Percentiles rank a stretch among this genome's conserved stretches.
Conservation (phyloP, 1,140 invertebrate species). For the Paralvinella palmiformis region DNA sequence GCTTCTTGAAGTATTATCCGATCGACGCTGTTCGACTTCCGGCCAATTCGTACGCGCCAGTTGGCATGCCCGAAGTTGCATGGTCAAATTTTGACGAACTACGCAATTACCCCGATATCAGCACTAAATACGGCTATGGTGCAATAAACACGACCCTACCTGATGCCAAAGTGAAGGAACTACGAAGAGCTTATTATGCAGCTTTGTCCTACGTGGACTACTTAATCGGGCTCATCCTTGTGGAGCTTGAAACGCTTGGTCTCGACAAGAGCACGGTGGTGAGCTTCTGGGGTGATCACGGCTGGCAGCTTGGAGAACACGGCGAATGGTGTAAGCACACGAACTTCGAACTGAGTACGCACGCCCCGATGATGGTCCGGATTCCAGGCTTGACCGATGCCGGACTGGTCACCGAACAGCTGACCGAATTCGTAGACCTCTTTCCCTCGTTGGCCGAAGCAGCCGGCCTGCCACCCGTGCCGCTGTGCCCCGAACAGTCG, state of each 20-base stretch:
- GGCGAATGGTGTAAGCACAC: slow-evolving; percentile 26
- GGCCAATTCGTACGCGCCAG: slow-evolving; percentile 23
- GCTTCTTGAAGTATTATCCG: slow-evolving; percentile 14
- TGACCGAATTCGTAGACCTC: slow-evolving; percentile 74
- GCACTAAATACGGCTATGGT: slow-evolving; percentile 3
- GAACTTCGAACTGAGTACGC: slow-evolving; percentile 28
- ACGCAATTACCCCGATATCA: slow-evolving; percentile 7
- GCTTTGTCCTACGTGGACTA: slow-evolving; percentile 23
- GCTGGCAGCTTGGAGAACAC: slow-evolving; percentile 28
- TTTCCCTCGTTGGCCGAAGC: slow-evolving; percentile 77
- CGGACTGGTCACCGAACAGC: slow-evolving; percentile 25
- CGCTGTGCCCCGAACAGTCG: slow-evolving; percentile 54
- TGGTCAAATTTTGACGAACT: slow-evolving; percentile 23
- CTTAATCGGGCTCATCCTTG: slow-evolving; percentile 23
- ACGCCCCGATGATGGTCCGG: slow-evolving; percentile 26
- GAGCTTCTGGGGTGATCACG: slow-evolving; percentile 27
- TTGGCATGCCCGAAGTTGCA: slow-evolving; percentile 23
- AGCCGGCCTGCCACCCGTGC: slow-evolving; percentile 54
- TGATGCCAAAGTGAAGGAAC: background rate
- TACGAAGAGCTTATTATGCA: slow-evolving; percentile 23
- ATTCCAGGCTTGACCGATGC: background rate
- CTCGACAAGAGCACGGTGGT: slow-evolving; percentile 27
- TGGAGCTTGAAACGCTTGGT: slow-evolving; percentile 22
- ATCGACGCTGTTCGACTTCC: slow-evolving; percentile 15
- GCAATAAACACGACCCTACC: slow-evolving; percentile 16